Evolutionary conservation across 92 coral and sea anemone genomes (phyloP), one percentile per base, ranked within the genome.

Genomic region (Phenganax marumi): DNA sequence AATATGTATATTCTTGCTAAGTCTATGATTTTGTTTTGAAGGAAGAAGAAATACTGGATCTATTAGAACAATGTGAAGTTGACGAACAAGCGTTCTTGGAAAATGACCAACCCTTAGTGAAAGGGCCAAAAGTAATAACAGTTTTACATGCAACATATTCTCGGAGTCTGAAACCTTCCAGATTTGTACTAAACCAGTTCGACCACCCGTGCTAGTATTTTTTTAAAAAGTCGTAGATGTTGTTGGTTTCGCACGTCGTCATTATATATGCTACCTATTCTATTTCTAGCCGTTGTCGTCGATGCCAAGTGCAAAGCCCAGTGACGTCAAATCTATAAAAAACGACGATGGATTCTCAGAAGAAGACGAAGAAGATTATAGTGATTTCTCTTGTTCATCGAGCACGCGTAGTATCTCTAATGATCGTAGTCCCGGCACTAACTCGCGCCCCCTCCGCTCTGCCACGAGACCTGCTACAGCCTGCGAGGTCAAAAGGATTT

Each of bases 41-140:
- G 98, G 98, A 95, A 68, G 98, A 92, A 89, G 98, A 95, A 85
- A 95, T 95, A 22, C 90, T 95, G 16, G 98, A 95, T 76, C 88
- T 95, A 11, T 68, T 95, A 62, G 98, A 92, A 72, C 98, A 95
- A 49, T 95, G 97, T 82, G 98, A 95, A 83, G 89, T 92, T 24
- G 97, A 95, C 54, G 98, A 92, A 78, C 91, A 80, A 2, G 76
- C 85, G 2, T 75, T 93, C 5, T 84, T 89, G 25, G 87, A 87
- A 50, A 76, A 68, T 70, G 78, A 76, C 70, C 84, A 83, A 81
- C 89, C 92, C 7, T 74, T 74, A 52, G 81, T 90, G 63, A 92
- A 88, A 70, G 98, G 98, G 51, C 98, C 98, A 21, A 95, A 95
- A 95, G 97, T 95, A 25, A 33, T 33, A 33, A 33, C 43, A 33